A percentile compares a stretch with the other conserved stretches of the same genome.
These are phyloP conservation scores for Mareca penelope DNA, from an alignment of 2,797 vertebrate species.

Conservation along the genomic window DNA sequence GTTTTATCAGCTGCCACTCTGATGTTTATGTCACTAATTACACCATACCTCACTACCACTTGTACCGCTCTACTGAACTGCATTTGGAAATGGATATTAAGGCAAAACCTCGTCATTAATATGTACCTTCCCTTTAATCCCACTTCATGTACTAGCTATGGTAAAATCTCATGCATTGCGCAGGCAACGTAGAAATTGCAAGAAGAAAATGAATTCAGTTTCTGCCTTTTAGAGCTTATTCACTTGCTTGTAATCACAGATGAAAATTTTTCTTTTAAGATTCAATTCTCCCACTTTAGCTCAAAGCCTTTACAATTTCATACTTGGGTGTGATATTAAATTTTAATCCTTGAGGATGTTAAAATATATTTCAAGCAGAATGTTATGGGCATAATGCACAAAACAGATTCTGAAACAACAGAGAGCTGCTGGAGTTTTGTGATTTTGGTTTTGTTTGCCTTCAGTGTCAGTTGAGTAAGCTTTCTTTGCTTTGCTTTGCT, in stretches of 20 bases:
- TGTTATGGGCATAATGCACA: neutral
- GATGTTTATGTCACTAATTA: neutral
- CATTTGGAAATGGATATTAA: neutral
- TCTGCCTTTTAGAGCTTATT: slow-evolving; percentile 10
- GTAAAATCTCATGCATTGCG: neutral
- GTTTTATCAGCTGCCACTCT: neutral
- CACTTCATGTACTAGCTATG: neutral
- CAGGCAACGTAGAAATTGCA: neutral
- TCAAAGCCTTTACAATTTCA: slow-evolving; percentile 6
- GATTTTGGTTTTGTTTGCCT: neutral
- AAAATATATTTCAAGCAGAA: slow-evolving; percentile 9
- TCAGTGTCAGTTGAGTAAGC: neutral
- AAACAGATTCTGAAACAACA: slow-evolving; percentile 16
- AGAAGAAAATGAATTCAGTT: slow-evolving; percentile 27
- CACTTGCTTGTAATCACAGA: neutral
- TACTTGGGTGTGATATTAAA: neutral
- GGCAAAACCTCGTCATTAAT: neutral
- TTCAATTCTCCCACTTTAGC: neutral
- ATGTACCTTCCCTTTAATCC: neutral
- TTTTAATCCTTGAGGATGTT: slow-evolving; percentile 13
- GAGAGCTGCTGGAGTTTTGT: neutral
- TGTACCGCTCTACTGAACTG: neutral
- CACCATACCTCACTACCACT: neutral
- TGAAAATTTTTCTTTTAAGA: neutral
- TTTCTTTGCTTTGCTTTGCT: neutral